Conservation (phyloP, 2,113 vertebrate species). For the Sula dactylatra region DNA sequence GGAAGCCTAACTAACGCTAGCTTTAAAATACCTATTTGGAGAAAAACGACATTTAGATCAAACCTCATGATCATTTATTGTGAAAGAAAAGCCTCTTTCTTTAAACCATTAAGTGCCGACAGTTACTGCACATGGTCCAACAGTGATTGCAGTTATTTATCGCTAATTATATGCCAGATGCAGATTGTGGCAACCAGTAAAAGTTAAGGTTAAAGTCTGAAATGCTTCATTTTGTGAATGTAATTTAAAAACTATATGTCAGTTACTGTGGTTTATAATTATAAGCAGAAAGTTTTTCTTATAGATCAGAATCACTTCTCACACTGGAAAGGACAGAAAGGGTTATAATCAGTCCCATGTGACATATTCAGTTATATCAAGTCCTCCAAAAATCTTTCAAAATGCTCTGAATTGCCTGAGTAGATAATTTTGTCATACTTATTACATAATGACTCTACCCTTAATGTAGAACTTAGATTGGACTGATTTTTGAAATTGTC, state of each 20-base stretch:
- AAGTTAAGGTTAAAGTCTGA: not conserved
- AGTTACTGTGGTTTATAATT: not conserved
- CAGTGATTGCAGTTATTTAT: not conserved
- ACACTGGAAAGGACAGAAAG: not conserved
- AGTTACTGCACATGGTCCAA: not conserved
- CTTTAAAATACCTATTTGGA: not conserved
- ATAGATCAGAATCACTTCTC: not conserved
- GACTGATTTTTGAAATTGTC: not conserved
- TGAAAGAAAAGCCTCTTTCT: not conserved
- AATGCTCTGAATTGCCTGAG: not conserved
- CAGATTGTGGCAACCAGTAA: not conserved
- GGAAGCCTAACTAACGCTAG: not conserved
- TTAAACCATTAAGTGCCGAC: not conserved
- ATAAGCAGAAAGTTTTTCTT: not conserved
- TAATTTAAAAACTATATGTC: not conserved
- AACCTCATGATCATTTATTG: not conserved
- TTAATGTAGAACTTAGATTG: not conserved
- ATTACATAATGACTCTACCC: not conserved
- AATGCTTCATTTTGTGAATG: not conserved
- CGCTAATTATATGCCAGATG: not conserved
- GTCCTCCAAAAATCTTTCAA: not conserved
- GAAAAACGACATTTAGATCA: not conserved
- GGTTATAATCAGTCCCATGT: not conserved
- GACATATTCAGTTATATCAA: not conserved
- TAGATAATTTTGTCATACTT: not conserved